phyloP scores from a whole-genome alignment of 2,888 invertebrate genomes.

The Caradrina kadenii region DNA sequence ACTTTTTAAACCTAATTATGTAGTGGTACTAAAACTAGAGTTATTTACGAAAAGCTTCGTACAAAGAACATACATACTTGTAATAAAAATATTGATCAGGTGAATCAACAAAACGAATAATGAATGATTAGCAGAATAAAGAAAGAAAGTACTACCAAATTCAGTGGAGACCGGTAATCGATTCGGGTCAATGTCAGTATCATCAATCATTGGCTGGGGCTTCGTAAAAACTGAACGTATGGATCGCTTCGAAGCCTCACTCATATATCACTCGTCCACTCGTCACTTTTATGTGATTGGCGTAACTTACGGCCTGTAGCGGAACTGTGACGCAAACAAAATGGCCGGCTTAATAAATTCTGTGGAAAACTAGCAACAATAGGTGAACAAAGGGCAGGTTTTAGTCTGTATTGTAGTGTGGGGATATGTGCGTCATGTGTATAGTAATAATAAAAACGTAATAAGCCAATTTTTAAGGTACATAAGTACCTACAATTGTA shows the following conservation, averaged over 20 bases:
- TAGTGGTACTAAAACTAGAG: too few relatives aligned
- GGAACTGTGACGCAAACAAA: conserved; percentile 36
- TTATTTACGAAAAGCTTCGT: neutral
- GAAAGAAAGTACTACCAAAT: conserved; percentile 55
- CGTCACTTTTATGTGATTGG: conserved; percentile 68
- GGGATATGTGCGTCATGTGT: too few relatives aligned
- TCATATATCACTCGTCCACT: conserved; percentile 79
- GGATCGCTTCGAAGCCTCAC: conserved; percentile 70
- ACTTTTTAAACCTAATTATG: too few relatives aligned
- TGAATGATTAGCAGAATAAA: conserved; percentile 56
- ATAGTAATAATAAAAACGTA: too few relatives aligned
- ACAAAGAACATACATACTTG: neutral
- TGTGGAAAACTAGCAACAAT: neutral
- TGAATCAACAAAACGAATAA: conserved; percentile 44
- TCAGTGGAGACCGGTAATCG: conserved; percentile 67
- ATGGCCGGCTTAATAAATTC: conserved; percentile 32
- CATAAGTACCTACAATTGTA: too few relatives aligned
- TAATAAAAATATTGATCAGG: conserved; percentile 12
- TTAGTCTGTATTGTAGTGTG: neutral
- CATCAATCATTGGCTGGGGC: conserved; percentile 77
- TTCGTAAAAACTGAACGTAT: conserved; percentile 76
- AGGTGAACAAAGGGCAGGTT: neutral
- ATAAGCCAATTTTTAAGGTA: too few relatives aligned
- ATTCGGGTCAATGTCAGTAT: conserved; percentile 80
- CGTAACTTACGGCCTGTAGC: conserved; percentile 54